Evolutionary conservation across 2,888 invertebrate genomes (phyloP).

Genomic region (Clunio marinus): DNA sequence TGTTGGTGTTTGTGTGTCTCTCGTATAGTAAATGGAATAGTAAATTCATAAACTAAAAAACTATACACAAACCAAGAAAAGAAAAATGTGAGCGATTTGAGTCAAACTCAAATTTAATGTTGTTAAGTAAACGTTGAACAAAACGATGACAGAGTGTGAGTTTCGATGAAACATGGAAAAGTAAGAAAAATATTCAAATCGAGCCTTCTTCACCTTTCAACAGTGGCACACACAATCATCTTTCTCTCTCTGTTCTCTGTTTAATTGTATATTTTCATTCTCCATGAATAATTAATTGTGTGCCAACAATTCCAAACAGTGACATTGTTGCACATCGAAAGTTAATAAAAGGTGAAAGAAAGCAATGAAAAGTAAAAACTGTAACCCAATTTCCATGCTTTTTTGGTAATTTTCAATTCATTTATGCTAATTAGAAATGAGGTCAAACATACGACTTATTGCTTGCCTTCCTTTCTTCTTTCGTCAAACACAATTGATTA

Average conservation of each 20-base stretch:
- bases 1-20: slow-evolving; percentile 1
- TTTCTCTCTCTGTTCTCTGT: slow-evolving; percentile 1
- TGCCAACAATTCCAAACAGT: slow-evolving; percentile 14
- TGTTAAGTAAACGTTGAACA: not conserved
- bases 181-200: slow-evolving; percentile 12
- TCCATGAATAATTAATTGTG: slow-evolving; percentile 32
- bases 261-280: slow-evolving; percentile 12
- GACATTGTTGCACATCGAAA: slow-evolving; percentile 21
- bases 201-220: slow-evolving; percentile 16
- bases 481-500: not conserved
- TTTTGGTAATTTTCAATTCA: slow-evolving; percentile 12
- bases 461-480: not conserved
- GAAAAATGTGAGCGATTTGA: slow-evolving; percentile 8
- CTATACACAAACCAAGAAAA: not conserved
- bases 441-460: slow-evolving; percentile 22
- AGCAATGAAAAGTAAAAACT: slow-evolving; percentile 18
- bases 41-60: slow-evolving; percentile 5
- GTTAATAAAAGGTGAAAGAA: not conserved
- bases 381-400: slow-evolving; percentile 31
- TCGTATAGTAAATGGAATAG: slow-evolving; percentile 28
- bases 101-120: slow-evolving; percentile 7
- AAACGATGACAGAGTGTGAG: not conserved
- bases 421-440: slow-evolving; percentile 36
- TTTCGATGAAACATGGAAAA: not conserved
- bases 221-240: not conserved